Evolutionary conservation across 2,888 invertebrate species (phyloP), one percentile per base, ranked within the genome.

Genomic region (Agrochola macilenta): DNA sequence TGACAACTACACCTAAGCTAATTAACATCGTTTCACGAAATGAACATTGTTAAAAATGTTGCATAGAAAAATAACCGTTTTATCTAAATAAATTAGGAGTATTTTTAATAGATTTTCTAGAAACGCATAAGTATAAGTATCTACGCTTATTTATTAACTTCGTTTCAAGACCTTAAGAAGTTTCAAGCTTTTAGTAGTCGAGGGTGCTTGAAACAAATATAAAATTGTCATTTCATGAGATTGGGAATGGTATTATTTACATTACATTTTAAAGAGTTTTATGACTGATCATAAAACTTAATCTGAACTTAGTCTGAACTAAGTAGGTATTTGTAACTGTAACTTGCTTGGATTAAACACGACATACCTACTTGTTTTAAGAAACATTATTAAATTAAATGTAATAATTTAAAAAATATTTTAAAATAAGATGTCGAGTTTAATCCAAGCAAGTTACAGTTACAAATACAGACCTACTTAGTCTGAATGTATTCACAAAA

Each of bases 111-210:
- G 17, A 17, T 30, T 46, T 58, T 52, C 39, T 57, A 46, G 39
- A 20, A n/a, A 35, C 17, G 46, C 23, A 46, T 43, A 14, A 39
- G n/a, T 72, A n/a, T n/a, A 26, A 69, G 30, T 49, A 39, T 26
- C 17, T 75, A 49, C 52, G 26, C 60, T 61, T 80, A 80, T 77
- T 46, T 46, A 46, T 46, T 54, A 61, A 61, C 14, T 81, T 26
- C 17, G 26, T 61, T 69, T 72, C n/a, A 61, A 61, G 43, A 61
- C 61, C 80, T 54, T 23, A 26, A 52, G 43, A 57, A 78, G 14
- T 58, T 68, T 46, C 7, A 74, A 46, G 17, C 43, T 49, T n/a
- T 14, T 46, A 46, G 8, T 17, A 35, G 17, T 30, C 5, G 52
- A 43, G 35, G 20, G 35, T 26, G n/a, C 23, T 35, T 17, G 5